Evolutionary conservation across 1,140 invertebrate species (phyloP).

Genomic region (Drosophila azteca): DNA sequence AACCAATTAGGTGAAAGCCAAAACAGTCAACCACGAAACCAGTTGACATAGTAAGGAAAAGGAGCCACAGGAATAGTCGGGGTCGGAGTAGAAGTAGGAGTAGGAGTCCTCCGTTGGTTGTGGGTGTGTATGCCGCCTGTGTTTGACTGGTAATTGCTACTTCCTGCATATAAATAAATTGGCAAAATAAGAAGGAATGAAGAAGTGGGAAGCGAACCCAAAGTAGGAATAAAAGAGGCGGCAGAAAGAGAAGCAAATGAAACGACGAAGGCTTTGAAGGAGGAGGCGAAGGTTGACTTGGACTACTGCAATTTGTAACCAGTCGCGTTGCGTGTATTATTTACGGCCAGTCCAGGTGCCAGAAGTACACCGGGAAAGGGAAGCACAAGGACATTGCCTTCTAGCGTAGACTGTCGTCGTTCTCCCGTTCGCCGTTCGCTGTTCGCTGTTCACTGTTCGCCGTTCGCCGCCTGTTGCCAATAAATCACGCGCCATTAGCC

Average conservation of each 20-base stretch:
- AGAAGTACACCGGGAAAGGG: background rate
- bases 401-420: slow-evolving; percentile 59
- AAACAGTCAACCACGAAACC: slow-evolving; percentile 34
- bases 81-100: slow-evolving; percentile 14
- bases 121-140: slow-evolving; percentile 44
- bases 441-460: background rate
- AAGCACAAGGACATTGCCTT: slow-evolving; percentile 47
- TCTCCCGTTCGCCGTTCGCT: slow-evolving; percentile 1
- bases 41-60: slow-evolving; percentile 44
- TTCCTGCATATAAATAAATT: slow-evolving; percentile 71
- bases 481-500: slow-evolving; percentile 79
- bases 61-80: too few relatives aligned
- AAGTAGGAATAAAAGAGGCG: background rate
- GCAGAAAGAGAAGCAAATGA: slow-evolving; percentile 6
- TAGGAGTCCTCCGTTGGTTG: slow-evolving; percentile 6
- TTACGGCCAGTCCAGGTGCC: slow-evolving; percentile 52
- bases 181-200: slow-evolving; percentile 39
- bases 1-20: slow-evolving; percentile 40
- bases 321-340: slow-evolving; percentile 79
- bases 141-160: slow-evolving; percentile 73
- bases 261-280: background rate
- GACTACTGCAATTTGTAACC: slow-evolving; percentile 70
- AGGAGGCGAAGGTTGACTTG: slow-evolving; percentile 44
- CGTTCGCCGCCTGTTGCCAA: slow-evolving; percentile 55
- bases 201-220: slow-evolving; percentile 2